phyloP scores from a whole-genome alignment of 2,113 vertebrate genomes.

The Myiopsitta monachus region DNA sequence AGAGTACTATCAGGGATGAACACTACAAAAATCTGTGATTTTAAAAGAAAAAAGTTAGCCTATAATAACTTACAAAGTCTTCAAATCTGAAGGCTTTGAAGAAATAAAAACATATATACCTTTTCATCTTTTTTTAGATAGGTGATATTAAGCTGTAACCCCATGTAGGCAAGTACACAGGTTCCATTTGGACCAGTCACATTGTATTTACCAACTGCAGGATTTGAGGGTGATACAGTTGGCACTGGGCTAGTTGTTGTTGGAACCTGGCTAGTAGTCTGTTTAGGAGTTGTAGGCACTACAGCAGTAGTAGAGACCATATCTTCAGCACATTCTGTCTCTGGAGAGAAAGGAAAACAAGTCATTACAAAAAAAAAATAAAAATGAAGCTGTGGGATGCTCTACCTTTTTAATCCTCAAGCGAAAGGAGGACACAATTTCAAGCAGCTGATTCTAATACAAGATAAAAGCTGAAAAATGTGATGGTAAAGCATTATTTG shows the following conservation, averaged over 20 bases:
- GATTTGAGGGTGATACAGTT: slow-evolving; percentile 56
- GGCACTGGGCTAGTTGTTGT: slow-evolving; percentile 16
- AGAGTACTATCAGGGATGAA: background rate
- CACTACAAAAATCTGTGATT: background rate
- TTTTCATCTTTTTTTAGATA: slow-evolving; percentile 74
- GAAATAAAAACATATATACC: slow-evolving; percentile 40
- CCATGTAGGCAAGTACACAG: slow-evolving; percentile 87
- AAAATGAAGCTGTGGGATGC: background rate
- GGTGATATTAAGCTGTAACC: slow-evolving; percentile 86
- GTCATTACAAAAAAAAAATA: background rate
- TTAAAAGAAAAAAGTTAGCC: background rate
- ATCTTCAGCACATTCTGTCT: slow-evolving; percentile 83
- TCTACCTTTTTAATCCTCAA: background rate
- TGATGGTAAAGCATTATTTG: background rate
- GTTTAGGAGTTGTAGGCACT: slow-evolving; percentile 27
- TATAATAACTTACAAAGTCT: background rate
- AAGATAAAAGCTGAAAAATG: background rate
- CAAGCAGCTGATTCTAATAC: background rate
- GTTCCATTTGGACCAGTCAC: slow-evolving; percentile 76
- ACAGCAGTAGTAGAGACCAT: background rate
- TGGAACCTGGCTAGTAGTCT: slow-evolving; percentile 24
- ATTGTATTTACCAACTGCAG: slow-evolving; percentile 73
- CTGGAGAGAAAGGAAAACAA: slow-evolving; percentile 62
- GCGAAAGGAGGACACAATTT: background rate
- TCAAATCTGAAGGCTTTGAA: background rate